These are phyloP conservation scores for Acropternis orthonyx DNA, from an alignment of 2,797 vertebrate species.

Conservation along the genomic window DNA sequence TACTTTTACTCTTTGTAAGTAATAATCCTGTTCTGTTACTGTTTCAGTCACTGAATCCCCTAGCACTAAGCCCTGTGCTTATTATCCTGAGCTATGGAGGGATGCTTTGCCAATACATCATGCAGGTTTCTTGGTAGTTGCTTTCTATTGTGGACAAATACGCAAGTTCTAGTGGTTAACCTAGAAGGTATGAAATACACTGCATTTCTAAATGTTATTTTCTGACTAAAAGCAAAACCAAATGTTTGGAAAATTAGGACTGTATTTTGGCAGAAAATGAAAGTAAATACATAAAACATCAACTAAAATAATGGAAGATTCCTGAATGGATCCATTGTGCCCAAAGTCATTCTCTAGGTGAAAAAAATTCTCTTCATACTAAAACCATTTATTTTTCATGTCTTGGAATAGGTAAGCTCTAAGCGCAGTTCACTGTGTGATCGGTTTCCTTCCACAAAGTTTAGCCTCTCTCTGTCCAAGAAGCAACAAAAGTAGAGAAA, in stretches of 20 bases:
- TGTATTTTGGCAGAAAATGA: constrained; percentile 6
- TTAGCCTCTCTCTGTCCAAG: neutral
- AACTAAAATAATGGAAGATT: neutral
- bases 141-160: neutral
- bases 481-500: neutral
- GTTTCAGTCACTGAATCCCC: neutral
- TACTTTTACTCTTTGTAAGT: neutral
- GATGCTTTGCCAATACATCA: neutral
- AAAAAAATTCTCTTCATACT: neutral
- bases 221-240: neutral
- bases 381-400: constrained; percentile 51
- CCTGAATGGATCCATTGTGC: neutral
- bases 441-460: constrained; percentile 48
- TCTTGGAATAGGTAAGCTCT: constrained; percentile 29
- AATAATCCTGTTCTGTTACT: neutral
- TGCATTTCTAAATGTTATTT: neutral
- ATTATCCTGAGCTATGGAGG: neutral
- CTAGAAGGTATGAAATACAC: neutral
- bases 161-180: neutral
- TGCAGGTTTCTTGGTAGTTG: neutral
- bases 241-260: neutral
- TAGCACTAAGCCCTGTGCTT: neutral
- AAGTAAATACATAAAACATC: constrained; percentile 1
- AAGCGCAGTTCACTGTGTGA: constrained; percentile 21
- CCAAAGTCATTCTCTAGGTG: neutral